These are phyloP conservation scores for Sebastes trivittatus DNA, from an alignment of 2,797 vertebrate species.

Conservation along the genomic window DNA sequence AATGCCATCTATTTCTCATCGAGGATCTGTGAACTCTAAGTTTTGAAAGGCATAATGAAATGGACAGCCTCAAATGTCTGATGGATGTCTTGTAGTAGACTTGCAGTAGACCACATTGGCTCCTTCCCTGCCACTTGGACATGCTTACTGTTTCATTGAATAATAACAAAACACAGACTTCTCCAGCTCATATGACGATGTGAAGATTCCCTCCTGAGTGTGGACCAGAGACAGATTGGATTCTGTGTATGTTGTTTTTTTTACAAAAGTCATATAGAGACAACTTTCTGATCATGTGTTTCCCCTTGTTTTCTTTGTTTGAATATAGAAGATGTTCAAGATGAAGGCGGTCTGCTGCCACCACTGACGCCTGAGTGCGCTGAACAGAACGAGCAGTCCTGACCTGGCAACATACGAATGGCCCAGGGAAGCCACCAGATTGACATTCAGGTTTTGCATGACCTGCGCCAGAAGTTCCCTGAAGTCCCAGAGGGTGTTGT, in stretches of 20 bases:
- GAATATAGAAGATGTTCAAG: conserved; percentile 89
- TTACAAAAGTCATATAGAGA: not conserved
- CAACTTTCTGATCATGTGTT: not conserved
- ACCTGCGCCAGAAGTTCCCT: conserved; percentile 99
- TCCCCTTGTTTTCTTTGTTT: conserved; percentile 3
- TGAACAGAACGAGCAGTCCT: conserved; percentile 84
- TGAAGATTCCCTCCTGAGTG: not conserved
- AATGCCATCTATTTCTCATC: conserved; percentile 31
- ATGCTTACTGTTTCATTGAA: conserved; percentile 11
- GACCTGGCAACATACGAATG: conserved; percentile 97
- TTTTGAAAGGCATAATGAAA: conserved; percentile 54
- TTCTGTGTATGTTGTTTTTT: not conserved
- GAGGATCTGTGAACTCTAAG: conserved; percentile 34
- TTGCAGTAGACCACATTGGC: conserved; percentile 17
- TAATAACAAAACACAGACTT: conserved; percentile 17
- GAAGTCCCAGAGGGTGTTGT: conserved; percentile 98
- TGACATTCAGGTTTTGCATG: conserved; percentile 99
- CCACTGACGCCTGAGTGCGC: conserved; percentile 84
- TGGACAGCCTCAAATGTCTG: conserved; percentile 26
- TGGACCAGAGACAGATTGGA: not conserved
- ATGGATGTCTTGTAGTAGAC: conserved; percentile 11
- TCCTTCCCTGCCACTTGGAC: not conserved
- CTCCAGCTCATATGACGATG: not conserved
- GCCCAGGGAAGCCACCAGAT: conserved; percentile 99
- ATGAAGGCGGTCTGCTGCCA: conserved; percentile 86